A percentile compares a stretch with the other conserved stretches of the same genome.
phyloP scores from a whole-genome alignment of 2,113 vertebrate genomes.

The Eolophus roseicapilla region DNA sequence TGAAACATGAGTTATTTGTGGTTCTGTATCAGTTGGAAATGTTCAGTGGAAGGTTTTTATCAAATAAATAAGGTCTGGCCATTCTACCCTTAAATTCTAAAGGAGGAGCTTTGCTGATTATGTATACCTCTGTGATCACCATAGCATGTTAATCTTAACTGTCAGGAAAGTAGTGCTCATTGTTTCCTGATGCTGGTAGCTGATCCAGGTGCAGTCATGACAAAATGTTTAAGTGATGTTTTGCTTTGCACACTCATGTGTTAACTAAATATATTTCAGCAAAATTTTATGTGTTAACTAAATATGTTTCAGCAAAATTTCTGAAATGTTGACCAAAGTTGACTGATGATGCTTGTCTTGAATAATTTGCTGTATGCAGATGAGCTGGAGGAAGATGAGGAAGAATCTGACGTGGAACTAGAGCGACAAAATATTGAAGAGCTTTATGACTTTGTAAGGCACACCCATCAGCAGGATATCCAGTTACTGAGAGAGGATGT shows the following conservation, averaged over 20 bases:
- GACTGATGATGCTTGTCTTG: neutral
- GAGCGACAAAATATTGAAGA: conserved; percentile 96
- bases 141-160: neutral
- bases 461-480: conserved; percentile 80
- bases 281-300: neutral
- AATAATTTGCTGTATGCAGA: conserved; percentile 62
- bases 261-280: neutral
- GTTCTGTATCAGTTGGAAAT: neutral
- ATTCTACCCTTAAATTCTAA: neutral
- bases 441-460: conserved; percentile 91
- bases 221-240: neutral
- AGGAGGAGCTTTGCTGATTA: neutral
- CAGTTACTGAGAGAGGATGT: conserved; percentile 77
- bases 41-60: neutral
- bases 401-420: conserved; percentile 87
- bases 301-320: neutral
- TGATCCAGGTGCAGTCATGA: neutral
- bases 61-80: neutral
- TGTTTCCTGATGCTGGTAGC: neutral
- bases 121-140: neutral
- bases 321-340: neutral
- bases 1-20: neutral
- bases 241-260: neutral
- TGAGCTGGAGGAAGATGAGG: conserved; percentile 82
- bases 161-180: neutral